A percentile compares a stretch with the other conserved stretches of the same genome.
These are phyloP conservation scores for Ennomos erosarius DNA, from an alignment of 2,888 invertebrate species.

Conservation along the genomic window DNA sequence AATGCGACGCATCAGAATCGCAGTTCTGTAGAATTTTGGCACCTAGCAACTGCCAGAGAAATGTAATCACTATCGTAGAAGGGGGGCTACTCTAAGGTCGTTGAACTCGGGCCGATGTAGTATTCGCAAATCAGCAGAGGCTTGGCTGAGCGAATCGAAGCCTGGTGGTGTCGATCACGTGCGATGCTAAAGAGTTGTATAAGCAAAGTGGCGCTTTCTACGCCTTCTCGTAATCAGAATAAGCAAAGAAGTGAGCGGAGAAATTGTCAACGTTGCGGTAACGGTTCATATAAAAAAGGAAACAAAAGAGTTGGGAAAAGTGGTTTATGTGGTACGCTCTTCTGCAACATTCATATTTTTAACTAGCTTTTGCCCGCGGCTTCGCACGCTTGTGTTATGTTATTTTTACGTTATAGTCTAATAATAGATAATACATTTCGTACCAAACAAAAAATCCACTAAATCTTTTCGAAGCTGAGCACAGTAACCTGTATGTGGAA, in stretches of 20 bases:
- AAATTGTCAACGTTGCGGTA: conserved; percentile 69
- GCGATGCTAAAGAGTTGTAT: conserved; percentile 71
- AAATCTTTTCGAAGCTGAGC: too few species aligned
- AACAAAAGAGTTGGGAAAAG: conserved; percentile 57
- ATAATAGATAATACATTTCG: too few species aligned
- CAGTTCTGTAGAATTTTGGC: conserved; percentile 38
- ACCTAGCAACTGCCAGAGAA: conserved; percentile 50
- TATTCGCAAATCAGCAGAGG: conserved; percentile 60
- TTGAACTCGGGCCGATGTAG: conserved; percentile 62
- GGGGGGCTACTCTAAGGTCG: conserved; percentile 60
- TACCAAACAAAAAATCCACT: too few species aligned
- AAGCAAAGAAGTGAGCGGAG: conserved; percentile 77
- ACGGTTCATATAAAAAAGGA: conserved; percentile 63
- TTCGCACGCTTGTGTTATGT: too few species aligned
- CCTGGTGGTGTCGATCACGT: conserved; percentile 58
- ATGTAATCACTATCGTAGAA: conserved; percentile 57
- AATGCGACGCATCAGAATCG: conserved; percentile 19
- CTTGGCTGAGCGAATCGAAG: conserved; percentile 56
- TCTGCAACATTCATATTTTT: background rate
- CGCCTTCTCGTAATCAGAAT: conserved; percentile 70
- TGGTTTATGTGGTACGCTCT: conserved; percentile 29
- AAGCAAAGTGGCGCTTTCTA: conserved; percentile 78
- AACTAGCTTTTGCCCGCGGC: too few species aligned
- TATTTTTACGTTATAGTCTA: too few species aligned
- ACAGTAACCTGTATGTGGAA: too few species aligned